phyloP scores from a whole-genome alignment of 2,888 invertebrate species.

The Melieria picta region DNA sequence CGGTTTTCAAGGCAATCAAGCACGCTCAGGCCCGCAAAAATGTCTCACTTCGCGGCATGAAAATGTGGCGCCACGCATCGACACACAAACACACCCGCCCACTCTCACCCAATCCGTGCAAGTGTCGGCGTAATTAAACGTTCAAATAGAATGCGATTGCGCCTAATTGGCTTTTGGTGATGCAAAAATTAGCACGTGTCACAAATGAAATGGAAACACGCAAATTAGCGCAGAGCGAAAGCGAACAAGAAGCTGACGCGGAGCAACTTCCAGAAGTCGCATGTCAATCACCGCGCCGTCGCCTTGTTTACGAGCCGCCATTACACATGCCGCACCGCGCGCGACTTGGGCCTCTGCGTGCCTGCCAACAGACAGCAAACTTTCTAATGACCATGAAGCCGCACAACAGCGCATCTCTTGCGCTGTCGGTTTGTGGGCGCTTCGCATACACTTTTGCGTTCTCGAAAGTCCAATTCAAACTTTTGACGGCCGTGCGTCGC shows the following conservation, averaged over 20 bases:
- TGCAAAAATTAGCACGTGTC: constrained; percentile 28
- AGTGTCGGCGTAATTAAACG: constrained; percentile 31
- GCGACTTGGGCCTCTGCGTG: not conserved
- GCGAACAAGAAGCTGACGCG: not conserved
- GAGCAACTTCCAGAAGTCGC: not conserved
- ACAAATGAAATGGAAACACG: constrained; percentile 21
- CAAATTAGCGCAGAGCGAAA: not conserved
- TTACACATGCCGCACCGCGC: not conserved
- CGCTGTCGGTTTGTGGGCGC: too few relatives aligned
- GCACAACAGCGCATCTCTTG: too few relatives aligned
- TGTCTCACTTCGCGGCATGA: too few relatives aligned
- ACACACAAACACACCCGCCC: not conserved
- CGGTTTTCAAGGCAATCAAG: too few relatives aligned
- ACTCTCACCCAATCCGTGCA: not conserved
- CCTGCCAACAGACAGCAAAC: not conserved
- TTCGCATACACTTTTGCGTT: too few relatives aligned
- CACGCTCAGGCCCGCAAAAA: too few relatives aligned
- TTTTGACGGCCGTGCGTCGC: too few relatives aligned
- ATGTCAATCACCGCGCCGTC: not conserved
- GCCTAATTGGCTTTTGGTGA: constrained; percentile 15
- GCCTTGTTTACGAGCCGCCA: not conserved
- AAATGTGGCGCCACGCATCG: too few relatives aligned
- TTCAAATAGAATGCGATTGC: constrained; percentile 23
- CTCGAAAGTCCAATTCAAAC: too few relatives aligned
- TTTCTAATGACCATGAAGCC: constrained; percentile 12